phyloP scores from a whole-genome alignment of 2,113 vertebrate species.

The Seriola aureovittata region DNA sequence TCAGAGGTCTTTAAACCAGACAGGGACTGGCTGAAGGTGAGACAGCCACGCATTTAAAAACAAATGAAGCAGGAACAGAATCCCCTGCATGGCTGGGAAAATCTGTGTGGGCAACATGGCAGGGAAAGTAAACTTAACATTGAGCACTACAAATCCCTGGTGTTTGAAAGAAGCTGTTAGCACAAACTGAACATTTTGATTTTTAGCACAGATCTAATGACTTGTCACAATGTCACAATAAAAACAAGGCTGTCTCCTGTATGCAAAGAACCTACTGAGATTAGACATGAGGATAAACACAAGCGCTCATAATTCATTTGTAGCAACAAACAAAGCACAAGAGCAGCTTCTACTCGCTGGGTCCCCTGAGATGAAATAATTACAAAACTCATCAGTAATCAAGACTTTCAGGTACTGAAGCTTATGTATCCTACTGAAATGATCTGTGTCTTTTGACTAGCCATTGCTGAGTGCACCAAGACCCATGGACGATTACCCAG shows the following conservation, averaged over 20 bases:
- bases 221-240: not conserved
- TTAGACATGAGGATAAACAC: slow-evolving; percentile 14
- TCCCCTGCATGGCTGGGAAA: not conserved
- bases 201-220: not conserved
- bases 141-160: not conserved
- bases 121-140: not conserved
- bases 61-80: slow-evolving; percentile 5
- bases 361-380: slow-evolving; percentile 8
- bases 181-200: slow-evolving; percentile 8
- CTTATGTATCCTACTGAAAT: not conserved
- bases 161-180: slow-evolving; percentile 1
- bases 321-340: slow-evolving; percentile 2
- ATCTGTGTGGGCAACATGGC: slow-evolving; percentile 19
- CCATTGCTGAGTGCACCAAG: slow-evolving; percentile 10
- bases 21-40: slow-evolving; percentile 22
- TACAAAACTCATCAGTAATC: slow-evolving; percentile 27
- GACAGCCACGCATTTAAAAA: slow-evolving; percentile 40
- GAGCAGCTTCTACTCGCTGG: not conserved
- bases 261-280: not conserved
- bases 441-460: not conserved
- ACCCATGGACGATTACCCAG: slow-evolving; percentile 20
- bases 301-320: not conserved
- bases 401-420: not conserved
- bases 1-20: slow-evolving; percentile 52
- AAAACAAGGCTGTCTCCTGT: slow-evolving; percentile 3